Base-by-base conservation (phyloP, 2,888 invertebrate genomes). In the Patella pellucida region DNA sequence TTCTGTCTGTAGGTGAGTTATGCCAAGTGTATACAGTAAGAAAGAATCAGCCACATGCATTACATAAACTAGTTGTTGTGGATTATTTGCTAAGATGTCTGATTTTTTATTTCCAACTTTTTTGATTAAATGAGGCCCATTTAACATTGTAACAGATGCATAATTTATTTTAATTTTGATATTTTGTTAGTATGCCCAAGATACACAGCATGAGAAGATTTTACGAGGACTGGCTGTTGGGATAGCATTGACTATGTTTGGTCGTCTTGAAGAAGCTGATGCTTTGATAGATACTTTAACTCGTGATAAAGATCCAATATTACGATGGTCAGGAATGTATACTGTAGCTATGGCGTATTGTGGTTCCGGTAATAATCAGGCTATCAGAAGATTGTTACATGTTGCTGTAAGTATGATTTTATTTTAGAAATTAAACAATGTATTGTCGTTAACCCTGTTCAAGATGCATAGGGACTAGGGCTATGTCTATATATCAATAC, bases 121-220 rank as follows among this genome's bases (percentile, higher is more conserved):
- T 23, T 27, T 71, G 52, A 54, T 51, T 71, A 31, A 71, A 71
- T 19, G 9, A 71, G 16, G 50, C 27, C 52, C 15, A n/a, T 54
- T 52, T 11, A 71, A 9, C 4, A 3, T 31, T 31, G 31, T 31
- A 27, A 31, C 5, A 72, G 27, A 41, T 15, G 7, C 31, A 51
- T 19, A 41, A 51, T 52, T 16, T 14, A 51, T 52, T 19, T 27
- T 1, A 52, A n/a, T 11, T 9, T 67, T 68, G 1, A 31, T 14
- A 52, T 69, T 73, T 69, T 77, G 75, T 19, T 91, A 94, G 93
- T 97, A 96, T 91, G 97, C 97, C 19, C 96, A 96, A 91, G 97
- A 98, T 90, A 97, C 97, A 68, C 97, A 97, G 90, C 99, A 99
- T 90, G 99, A 99, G 91, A 99, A 99, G 92, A 99, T 99, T 88